Evolutionary conservation across 2,797 vertebrate genomes (phyloP).

Genomic region (Kryptolebias ocellatus): DNA sequence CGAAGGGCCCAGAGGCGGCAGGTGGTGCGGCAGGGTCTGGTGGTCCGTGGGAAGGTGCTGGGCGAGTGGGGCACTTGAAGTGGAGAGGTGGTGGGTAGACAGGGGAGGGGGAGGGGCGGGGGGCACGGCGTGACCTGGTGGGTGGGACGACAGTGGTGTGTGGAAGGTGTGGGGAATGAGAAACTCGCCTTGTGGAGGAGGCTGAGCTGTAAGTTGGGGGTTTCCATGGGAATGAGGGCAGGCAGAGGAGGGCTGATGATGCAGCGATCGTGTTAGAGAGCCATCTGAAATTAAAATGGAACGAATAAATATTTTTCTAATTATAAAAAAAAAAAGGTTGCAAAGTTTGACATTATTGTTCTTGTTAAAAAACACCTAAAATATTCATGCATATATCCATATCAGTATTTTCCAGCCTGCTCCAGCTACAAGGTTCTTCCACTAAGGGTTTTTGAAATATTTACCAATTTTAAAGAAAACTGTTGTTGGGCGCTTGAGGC

Average conservation of each 20-base stretch:
- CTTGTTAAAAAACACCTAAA: too few relatives aligned
- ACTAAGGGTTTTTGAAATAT: too few relatives aligned
- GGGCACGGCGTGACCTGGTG: constrained; percentile 88
- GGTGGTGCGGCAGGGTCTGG: constrained; percentile 91
- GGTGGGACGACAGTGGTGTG: constrained; percentile 88
- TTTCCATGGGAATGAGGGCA: constrained; percentile 96
- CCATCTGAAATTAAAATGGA: constrained; percentile 81
- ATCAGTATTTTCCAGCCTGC: too few relatives aligned
- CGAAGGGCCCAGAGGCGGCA: constrained; percentile 89
- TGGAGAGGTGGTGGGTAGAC: constrained; percentile 88
- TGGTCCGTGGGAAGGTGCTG: constrained; percentile 92
- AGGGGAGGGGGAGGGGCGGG: constrained; percentile 82
- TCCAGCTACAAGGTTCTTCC: too few relatives aligned
- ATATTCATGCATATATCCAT: too few relatives aligned
- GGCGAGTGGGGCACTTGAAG: constrained; percentile 86
- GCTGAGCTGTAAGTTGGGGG: constrained; percentile 89
- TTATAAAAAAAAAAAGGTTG: too few relatives aligned
- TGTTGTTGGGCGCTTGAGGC: too few relatives aligned
- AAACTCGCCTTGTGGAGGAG: constrained; percentile 91
- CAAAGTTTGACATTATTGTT: too few relatives aligned
- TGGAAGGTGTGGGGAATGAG: constrained; percentile 97
- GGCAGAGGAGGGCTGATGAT: constrained; percentile 91
- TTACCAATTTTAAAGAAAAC: too few relatives aligned
- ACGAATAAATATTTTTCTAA: neutral
- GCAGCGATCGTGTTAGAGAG: constrained; percentile 92